A percentile compares a stretch with the other conserved stretches of the same genome.
Conservation (phyloP, 2,888 invertebrate genomes). For the Magallana nippona region DNA sequence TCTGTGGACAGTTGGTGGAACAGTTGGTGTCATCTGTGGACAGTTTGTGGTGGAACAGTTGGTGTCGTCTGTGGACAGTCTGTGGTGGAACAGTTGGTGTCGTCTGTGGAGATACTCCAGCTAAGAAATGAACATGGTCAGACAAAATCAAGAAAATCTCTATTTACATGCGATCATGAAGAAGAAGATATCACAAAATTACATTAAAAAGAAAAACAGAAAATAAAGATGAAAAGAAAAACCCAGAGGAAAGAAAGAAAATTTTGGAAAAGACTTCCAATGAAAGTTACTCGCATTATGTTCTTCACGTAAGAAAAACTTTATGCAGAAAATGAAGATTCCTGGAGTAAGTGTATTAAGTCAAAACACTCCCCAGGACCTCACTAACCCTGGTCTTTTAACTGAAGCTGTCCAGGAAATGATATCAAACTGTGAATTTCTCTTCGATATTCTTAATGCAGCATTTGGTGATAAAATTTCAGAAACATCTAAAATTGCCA, state of each 20-base stretch:
- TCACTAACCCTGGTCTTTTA: not conserved
- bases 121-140: not conserved
- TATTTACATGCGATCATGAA: slow-evolving; percentile 2
- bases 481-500: slow-evolving; percentile 21
- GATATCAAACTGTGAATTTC: slow-evolving; percentile 22
- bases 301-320: not conserved
- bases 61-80: too few species aligned
- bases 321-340: slow-evolving; percentile 1
- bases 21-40: too few species aligned
- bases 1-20: too few species aligned
- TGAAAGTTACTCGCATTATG: not conserved
- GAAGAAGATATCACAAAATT: not conserved
- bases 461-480: slow-evolving; percentile 31
- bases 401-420: slow-evolving; percentile 28
- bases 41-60: too few species aligned
- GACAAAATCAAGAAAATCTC: slow-evolving; percentile 22
- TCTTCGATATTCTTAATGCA: slow-evolving; percentile 3
- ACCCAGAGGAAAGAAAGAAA: not conserved
- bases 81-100: slow-evolving; percentile 4
- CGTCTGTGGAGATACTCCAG: slow-evolving; percentile 14
- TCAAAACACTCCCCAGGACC: not conserved
- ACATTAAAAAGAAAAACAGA: slow-evolving; percentile 2
- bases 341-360: slow-evolving; percentile 25
- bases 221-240: not conserved
- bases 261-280: not conserved